Conservation (phyloP, 2,888 invertebrate genomes). For the Metacarcinus magister region DNA sequence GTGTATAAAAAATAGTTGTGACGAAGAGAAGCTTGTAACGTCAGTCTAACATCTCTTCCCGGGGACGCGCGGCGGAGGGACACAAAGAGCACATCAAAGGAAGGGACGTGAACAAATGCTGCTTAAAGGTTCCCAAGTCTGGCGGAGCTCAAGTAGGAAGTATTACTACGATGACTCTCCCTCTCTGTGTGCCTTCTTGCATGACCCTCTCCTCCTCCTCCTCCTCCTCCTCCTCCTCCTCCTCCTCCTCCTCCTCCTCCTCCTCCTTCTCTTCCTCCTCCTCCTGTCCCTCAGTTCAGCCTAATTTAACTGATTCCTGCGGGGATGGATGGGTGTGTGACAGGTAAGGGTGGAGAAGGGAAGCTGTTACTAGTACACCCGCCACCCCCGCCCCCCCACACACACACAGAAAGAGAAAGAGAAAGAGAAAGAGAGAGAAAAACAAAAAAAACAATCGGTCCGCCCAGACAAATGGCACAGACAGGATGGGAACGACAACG, state of each 20-base stretch:
- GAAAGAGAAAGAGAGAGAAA: not conserved
- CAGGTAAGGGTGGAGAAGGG: not conserved
- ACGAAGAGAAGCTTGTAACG: not conserved
- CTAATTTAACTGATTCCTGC: constrained; percentile 34
- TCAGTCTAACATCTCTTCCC: not conserved
- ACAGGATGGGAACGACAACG: not conserved
- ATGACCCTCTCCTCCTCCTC: not conserved
- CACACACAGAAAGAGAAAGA: not conserved
- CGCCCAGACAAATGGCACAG: not conserved
- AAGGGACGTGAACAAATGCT: not conserved
- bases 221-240: not conserved
- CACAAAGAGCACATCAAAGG: not conserved
- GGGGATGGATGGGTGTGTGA: not conserved
- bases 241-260: not conserved
- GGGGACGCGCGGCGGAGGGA: not conserved
- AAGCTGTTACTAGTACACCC: not conserved
- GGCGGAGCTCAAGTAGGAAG: not conserved
- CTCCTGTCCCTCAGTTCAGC: not conserved
- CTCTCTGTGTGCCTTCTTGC: not conserved
- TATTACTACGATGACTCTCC: not conserved
- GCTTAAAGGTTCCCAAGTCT: not conserved
- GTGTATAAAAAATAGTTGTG: not conserved
- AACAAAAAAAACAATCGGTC: not conserved
- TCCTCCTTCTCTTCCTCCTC: not conserved
- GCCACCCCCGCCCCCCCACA: no score